These are phyloP conservation scores for Drosophila mulleri DNA, from an alignment of 2,888 invertebrate species.

Conservation along the genomic window DNA sequence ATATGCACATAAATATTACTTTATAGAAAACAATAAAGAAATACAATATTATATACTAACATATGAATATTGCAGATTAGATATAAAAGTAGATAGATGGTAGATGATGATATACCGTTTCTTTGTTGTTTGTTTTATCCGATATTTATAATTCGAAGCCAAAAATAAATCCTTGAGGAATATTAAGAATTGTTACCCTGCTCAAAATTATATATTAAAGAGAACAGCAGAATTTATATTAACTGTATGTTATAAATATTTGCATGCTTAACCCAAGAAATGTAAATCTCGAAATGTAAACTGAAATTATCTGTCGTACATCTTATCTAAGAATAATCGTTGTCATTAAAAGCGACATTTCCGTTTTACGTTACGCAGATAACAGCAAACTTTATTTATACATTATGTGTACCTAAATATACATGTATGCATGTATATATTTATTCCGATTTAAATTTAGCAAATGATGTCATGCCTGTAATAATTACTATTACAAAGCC, in stretches of 20 bases:
- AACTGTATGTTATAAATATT: background rate
- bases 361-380: constrained; percentile 1
- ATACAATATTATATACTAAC: too few relatives aligned
- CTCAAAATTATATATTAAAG: background rate
- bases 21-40: too few relatives aligned
- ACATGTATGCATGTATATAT: background rate
- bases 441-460: background rate
- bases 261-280: background rate
- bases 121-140: too few relatives aligned
- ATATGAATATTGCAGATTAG: too few relatives aligned
- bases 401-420: background rate
- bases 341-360: background rate
- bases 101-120: too few relatives aligned
- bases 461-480: constrained; percentile 13
- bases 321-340: background rate
- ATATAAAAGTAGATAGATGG: too few relatives aligned
- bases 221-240: background rate
- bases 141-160: too few relatives aligned
- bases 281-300: background rate
- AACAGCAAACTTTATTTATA: background rate
- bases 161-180: too few relatives aligned
- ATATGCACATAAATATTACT: too few relatives aligned
- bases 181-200: too few relatives aligned
- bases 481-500: constrained; percentile 1
- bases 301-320: background rate